Conservation (phyloP, 2,113 vertebrate genomes). For the Psammodynastes pulverulentus region DNA sequence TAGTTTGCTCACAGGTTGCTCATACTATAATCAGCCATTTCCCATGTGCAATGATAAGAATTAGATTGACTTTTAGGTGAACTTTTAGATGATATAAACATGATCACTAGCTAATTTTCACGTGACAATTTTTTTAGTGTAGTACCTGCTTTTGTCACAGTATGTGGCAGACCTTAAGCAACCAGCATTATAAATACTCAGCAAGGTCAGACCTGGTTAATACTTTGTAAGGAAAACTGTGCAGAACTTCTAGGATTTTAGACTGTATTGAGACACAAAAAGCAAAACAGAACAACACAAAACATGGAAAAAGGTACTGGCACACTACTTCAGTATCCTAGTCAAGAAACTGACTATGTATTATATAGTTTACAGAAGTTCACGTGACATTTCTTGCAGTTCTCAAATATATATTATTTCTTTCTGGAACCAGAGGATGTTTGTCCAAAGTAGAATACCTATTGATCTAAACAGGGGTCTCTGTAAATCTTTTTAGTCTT, state of each 20-base stretch:
- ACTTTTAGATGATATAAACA: not conserved
- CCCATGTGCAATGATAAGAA: not conserved
- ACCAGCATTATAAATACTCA: not conserved
- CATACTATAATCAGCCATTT: not conserved
- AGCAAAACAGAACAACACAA: not conserved
- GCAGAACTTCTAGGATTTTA: not conserved
- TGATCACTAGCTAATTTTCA: not conserved
- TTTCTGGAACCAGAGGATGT: not conserved
- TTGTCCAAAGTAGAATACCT: not conserved
- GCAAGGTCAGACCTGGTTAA: not conserved
- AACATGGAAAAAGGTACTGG: not conserved
- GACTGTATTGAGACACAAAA: not conserved
- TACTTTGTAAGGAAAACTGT: not conserved
- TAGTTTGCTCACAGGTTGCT: not conserved
- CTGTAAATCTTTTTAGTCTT: not conserved
- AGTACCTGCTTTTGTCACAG: not conserved
- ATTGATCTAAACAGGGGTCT: not conserved
- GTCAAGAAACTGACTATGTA: not conserved
- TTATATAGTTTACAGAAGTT: not conserved
- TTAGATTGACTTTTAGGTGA: not conserved
- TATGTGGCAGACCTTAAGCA: not conserved
- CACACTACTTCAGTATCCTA: not conserved
- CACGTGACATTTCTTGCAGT: not conserved
- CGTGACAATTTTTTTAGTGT: not conserved
- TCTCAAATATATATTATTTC: not conserved